These are phyloP conservation scores for Pachyramphus minor DNA, from an alignment of 2,113 vertebrate genomes.

Conservation along the genomic window DNA sequence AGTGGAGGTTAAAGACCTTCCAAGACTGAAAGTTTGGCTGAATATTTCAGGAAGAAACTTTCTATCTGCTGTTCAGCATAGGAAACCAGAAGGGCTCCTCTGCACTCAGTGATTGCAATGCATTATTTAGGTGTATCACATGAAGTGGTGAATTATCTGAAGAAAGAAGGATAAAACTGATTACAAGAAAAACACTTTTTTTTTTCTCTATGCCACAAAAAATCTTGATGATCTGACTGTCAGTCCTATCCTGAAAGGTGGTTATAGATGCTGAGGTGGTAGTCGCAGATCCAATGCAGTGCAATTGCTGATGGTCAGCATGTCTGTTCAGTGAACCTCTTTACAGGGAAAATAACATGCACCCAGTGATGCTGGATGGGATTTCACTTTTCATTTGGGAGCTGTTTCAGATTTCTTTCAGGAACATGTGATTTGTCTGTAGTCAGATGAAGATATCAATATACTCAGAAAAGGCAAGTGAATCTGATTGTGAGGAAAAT, in stretches of 20 bases:
- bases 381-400: background rate
- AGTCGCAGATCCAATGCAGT: background rate
- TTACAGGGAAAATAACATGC: background rate
- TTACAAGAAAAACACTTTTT: background rate
- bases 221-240: background rate
- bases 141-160: background rate
- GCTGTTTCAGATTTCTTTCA: background rate
- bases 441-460: background rate
- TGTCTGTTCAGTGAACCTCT: background rate
- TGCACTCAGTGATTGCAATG: background rate
- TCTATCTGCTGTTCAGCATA: background rate
- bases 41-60: background rate
- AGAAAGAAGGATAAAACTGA: background rate
- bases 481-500: background rate
- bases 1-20: background rate
- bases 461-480: background rate
- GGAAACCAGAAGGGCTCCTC: background rate
- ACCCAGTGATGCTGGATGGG: background rate
- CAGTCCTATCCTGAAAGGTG: background rate
- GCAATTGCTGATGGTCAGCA: background rate
- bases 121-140: rapidly evolving
- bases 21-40: background rate
- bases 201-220: background rate
- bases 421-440: background rate
- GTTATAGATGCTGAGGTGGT: background rate